These are phyloP conservation scores for Ormyrus nitidulus DNA, from an alignment of 2,888 invertebrate species.

Conservation along the genomic window DNA sequence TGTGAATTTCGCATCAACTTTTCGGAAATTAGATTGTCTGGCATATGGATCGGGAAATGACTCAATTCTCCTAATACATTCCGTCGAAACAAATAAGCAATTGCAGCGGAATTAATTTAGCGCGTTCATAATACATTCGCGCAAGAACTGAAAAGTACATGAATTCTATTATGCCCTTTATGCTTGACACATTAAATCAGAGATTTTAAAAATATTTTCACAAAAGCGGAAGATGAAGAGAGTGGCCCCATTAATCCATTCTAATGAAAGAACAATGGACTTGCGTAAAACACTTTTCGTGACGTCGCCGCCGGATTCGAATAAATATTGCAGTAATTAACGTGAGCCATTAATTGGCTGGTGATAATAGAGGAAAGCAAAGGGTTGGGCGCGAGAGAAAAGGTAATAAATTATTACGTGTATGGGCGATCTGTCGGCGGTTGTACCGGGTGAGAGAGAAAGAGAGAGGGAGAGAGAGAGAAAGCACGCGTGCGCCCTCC, in stretches of 20 bases:
- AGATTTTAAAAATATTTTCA: too few species aligned
- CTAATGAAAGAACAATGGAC: conserved; percentile 46
- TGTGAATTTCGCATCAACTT: too few species aligned
- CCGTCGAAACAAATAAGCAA: too few species aligned
- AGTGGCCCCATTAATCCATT: conserved; percentile 27
- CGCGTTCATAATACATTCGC: too few species aligned
- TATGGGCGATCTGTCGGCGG: conserved; percentile 43
- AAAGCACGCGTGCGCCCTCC: background rate
- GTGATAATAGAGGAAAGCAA: conserved; percentile 30
- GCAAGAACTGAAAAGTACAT: too few species aligned
- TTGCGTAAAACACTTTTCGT: conserved; percentile 43
- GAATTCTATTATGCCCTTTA: too few species aligned
- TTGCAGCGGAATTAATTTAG: too few species aligned
- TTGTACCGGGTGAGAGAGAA: background rate
- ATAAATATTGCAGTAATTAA: conserved; percentile 50
- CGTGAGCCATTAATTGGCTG: conserved; percentile 40
- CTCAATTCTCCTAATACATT: too few species aligned
- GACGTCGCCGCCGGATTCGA: conserved; percentile 17
- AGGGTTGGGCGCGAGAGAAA: conserved; percentile 17
- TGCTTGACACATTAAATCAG: too few species aligned
- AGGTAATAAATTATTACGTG: conserved; percentile 48
- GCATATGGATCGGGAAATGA: too few species aligned
- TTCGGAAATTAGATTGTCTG: too few species aligned
- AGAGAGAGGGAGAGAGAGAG: too few species aligned
- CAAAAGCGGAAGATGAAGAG: background rate